A percentile compares a stretch with the other conserved stretches of the same genome.
These are phyloP conservation scores for Sphinx pinastri DNA, from an alignment of 2,888 invertebrate genomes.

Conservation along the genomic window DNA sequence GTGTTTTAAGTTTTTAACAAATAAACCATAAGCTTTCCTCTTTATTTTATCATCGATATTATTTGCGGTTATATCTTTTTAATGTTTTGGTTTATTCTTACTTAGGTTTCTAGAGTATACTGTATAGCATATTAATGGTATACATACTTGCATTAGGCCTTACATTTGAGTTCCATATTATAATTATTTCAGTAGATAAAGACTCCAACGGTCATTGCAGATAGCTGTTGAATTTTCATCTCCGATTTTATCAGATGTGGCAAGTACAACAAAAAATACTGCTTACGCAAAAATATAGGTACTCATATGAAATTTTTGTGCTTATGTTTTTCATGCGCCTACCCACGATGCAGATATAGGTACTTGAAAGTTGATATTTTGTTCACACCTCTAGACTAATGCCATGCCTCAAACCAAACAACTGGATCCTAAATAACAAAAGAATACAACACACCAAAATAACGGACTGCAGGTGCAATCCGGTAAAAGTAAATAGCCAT, in stretches of 20 bases:
- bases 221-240: not conserved
- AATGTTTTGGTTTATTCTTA: no score
- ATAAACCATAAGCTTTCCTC: no score
- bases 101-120: no score
- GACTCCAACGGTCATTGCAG: not conserved
- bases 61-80: no score
- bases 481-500: not conserved
- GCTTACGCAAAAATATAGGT: not conserved
- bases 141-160: slow-evolving; percentile 1
- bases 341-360: not conserved
- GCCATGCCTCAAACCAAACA: slow-evolving; percentile 22
- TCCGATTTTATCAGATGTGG: not conserved
- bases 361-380: not conserved
- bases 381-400: slow-evolving; percentile 13
- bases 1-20: no score
- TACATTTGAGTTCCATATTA: no score
- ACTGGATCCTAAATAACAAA: slow-evolving; percentile 7
- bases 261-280: not conserved
- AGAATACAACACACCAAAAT: slow-evolving; percentile 17
- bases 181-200: no score
- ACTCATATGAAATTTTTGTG: not conserved
- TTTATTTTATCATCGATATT: no score
- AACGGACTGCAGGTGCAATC: slow-evolving; percentile 3
- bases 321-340: slow-evolving; percentile 6
- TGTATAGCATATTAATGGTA: not conserved